phyloP scores from a whole-genome alignment of 2,113 vertebrate genomes.

The Ramphastos sulfuratus region DNA sequence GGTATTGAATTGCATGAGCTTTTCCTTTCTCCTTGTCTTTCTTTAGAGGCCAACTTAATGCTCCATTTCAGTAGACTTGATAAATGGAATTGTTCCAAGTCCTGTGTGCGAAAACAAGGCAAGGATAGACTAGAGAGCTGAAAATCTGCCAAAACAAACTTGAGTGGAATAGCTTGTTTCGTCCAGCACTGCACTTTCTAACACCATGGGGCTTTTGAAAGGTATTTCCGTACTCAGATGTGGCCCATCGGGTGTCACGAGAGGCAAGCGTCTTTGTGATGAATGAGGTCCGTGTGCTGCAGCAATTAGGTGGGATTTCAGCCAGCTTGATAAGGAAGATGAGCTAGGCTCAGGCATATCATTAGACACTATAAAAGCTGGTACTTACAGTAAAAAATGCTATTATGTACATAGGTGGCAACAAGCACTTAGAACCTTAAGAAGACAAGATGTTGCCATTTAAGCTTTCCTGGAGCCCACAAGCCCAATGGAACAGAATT shows the following conservation, averaged over 20 bases:
- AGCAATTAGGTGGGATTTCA: background rate
- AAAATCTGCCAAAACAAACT: slow-evolving; percentile 37
- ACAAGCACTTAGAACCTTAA: background rate
- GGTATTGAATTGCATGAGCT: background rate
- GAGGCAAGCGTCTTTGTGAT: background rate
- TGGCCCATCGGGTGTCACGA: background rate
- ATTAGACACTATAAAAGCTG: background rate
- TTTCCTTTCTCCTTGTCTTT: background rate
- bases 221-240: slow-evolving; percentile 28
- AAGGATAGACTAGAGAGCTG: background rate
- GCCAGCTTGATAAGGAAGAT: background rate
- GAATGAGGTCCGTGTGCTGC: background rate
- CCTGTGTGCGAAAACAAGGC: background rate
- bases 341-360: background rate
- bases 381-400: background rate
- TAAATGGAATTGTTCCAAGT: slow-evolving; percentile 43
- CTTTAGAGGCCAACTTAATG: slow-evolving; percentile 22
- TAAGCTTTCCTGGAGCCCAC: too few species aligned
- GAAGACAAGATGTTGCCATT: background rate
- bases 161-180: background rate
- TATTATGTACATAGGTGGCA: background rate
- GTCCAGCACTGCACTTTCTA: background rate
- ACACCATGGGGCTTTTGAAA: background rate
- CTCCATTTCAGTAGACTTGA: background rate
- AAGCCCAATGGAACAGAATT: too few species aligned